phyloP scores from a whole-genome alignment of 2,113 vertebrate genomes.

The Ornithorhynchus anatinus region DNA sequence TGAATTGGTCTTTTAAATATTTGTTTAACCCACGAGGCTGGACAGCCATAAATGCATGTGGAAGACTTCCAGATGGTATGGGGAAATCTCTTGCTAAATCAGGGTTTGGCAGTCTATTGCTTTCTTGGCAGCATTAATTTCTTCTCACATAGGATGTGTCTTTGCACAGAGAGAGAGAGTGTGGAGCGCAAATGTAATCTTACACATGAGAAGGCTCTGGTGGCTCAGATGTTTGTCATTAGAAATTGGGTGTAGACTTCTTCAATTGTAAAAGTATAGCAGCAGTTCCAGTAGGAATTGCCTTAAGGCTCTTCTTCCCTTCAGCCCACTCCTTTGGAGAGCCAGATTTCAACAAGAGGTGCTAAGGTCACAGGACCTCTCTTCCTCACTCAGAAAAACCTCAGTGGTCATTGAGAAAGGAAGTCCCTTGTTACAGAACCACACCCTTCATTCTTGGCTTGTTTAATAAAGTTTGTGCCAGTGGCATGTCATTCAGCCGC shows the following conservation, averaged over 20 bases:
- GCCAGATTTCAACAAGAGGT: not conserved
- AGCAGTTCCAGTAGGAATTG: conserved; percentile 16
- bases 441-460: no score
- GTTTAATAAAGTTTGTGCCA: no score
- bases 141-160: conserved; percentile 8
- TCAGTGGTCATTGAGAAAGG: no score
- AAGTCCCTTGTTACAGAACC: no score
- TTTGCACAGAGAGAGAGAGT: not conserved
- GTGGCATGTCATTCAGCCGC: no score
- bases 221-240: conserved; percentile 28
- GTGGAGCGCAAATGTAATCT: not conserved
- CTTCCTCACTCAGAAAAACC: not conserved
- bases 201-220: not conserved
- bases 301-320: not conserved
- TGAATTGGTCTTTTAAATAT: conserved; percentile 21
- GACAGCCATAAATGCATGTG: conserved; percentile 46
- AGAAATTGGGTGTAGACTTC: conserved; percentile 9
- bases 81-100: conserved; percentile 46
- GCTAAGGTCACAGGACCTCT: not conserved
- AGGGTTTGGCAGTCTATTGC: conserved; percentile 9
- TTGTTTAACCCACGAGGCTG: not conserved
- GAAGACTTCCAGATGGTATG: conserved; percentile 33
- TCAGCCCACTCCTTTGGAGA: not conserved
- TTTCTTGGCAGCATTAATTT: conserved; percentile 30
- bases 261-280: conserved; percentile 12